Evolutionary conservation across 2,888 invertebrate species (phyloP).

Genomic region (Oscheius sp.): DNA sequence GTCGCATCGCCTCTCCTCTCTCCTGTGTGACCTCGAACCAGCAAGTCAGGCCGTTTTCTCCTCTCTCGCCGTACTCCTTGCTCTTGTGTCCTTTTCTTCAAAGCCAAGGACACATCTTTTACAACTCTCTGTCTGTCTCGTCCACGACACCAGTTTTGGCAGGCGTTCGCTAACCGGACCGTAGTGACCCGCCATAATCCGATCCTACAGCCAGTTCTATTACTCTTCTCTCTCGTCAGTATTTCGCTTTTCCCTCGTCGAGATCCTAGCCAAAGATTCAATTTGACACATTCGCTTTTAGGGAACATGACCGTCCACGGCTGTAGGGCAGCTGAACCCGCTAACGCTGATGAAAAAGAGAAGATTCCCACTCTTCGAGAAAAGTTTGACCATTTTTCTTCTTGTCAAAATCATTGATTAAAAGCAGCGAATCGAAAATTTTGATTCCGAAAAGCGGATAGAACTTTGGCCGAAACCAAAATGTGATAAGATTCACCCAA

Average conservation of each 20-base stretch:
- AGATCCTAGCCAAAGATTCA: no score
- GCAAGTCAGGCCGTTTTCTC: not conserved
- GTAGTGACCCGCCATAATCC: not conserved
- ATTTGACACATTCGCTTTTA: not conserved
- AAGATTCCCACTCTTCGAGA: not conserved
- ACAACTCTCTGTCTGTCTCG: not conserved
- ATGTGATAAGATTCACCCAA: no score
- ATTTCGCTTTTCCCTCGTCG: not conserved
- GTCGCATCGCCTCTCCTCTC: constrained; percentile 22
- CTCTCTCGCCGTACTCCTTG: not conserved
- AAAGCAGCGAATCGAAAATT: no score
- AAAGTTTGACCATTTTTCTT: not conserved
- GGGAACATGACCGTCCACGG: constrained; percentile 9
- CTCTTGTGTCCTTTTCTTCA: not conserved
- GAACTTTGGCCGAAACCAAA: no score
- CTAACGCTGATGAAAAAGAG: not conserved
- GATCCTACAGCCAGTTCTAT: not conserved
- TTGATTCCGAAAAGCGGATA: no score
- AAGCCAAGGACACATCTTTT: no score
- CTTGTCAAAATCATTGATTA: no score
- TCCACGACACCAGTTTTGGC: not conserved
- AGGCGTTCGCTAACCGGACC: not conserved
- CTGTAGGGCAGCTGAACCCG: constrained; percentile 6
- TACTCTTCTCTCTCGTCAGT: not conserved
- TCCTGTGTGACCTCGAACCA: constrained; percentile 15